Evolutionary conservation across 2,113 vertebrate genomes (phyloP), one percentile per base, ranked within the genome.

Genomic region (Okapia johnstoni): DNA sequence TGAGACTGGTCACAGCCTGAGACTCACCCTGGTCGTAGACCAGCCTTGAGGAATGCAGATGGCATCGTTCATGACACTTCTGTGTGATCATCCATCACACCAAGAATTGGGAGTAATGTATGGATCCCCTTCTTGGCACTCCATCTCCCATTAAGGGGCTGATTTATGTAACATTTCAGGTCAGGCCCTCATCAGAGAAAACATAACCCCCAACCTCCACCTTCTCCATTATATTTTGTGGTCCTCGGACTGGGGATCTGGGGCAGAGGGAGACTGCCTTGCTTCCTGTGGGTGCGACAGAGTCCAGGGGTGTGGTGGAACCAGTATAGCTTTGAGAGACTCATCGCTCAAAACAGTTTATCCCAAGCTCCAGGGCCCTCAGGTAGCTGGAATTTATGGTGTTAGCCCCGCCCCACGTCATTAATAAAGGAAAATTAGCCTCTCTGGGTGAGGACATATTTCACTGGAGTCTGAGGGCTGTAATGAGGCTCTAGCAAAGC

Each of bases 401-500:
- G 60, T 97, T 98, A 91, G 97, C 97, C 97, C 83, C 92, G 28
- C 96, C 98, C 98, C 89, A 9, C 66, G 48, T 96, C 98, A 98
- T 98, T 98, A 99, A 98, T 98, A 98, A 98, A 98, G 98, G 98
- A 98, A 98, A 98, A 98, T 98, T 98, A 98, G 98, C 98, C 97
- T 97, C 97, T 98, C 97, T 96, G 66, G 96, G 97, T 98, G 98
- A 98, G 98, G 98, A 98, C 98, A 94, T 98, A 98, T 98, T 99
- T 98, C 98, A 98, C 96, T 96, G n/a, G 97, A 98, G 98, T 98
- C 98, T 93, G n/a, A 55, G 97, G 93, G 97, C 97, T 98, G 97
- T 99, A 99, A 99, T 96, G 98, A 98, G 97, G 95, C 97, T 30
- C 97, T 98, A 98, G 99, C 99, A 99, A 99, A 99, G 98, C 92